A percentile compares a stretch with the other conserved stretches of the same genome.
phyloP scores from a whole-genome alignment of 2,888 invertebrate species.

The Xanthorhoe spadicearia region DNA sequence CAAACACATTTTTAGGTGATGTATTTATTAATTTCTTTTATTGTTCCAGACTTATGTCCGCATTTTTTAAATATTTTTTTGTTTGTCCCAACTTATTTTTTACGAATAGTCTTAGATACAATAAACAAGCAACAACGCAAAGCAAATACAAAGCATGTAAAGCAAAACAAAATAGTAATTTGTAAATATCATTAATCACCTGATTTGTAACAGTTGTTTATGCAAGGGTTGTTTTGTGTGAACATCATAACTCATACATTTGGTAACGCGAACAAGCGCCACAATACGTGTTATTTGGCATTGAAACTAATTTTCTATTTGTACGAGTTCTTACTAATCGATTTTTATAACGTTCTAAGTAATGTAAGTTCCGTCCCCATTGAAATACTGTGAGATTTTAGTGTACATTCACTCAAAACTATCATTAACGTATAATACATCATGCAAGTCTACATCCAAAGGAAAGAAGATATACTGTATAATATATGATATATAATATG shows the following conservation, averaged over 20 bases:
- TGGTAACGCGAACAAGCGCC: conserved; percentile 25
- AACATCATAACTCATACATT: conserved; percentile 25
- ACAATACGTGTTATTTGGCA: conserved; percentile 23
- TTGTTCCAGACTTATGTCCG: background rate
- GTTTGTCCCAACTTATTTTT: too few species aligned
- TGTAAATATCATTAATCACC: conserved; percentile 26
- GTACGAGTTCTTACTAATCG: conserved; percentile 9
- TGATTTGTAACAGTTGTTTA: conserved; percentile 30
- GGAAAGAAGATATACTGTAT: too few species aligned
- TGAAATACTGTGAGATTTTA: conserved; percentile 2
- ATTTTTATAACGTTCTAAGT: conserved; percentile 22
- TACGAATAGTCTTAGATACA: background rate
- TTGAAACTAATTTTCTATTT: conserved; percentile 21
- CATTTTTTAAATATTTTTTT: background rate
- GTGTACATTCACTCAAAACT: background rate
- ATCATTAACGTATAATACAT: conserved; percentile 8
- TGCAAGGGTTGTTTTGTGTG: conserved; percentile 25
- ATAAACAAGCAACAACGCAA: background rate
- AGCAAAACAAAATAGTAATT: conserved; percentile 1
- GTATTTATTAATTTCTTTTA: background rate
- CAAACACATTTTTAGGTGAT: background rate
- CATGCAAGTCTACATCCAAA: too few species aligned
- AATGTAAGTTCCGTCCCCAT: conserved; percentile 38
- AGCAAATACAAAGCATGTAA: background rate
- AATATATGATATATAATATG: too few species aligned